Evolutionary conservation across 2,888 invertebrate species (phyloP), one percentile per base, ranked within the genome.

Genomic region (Thecophora atra): DNA sequence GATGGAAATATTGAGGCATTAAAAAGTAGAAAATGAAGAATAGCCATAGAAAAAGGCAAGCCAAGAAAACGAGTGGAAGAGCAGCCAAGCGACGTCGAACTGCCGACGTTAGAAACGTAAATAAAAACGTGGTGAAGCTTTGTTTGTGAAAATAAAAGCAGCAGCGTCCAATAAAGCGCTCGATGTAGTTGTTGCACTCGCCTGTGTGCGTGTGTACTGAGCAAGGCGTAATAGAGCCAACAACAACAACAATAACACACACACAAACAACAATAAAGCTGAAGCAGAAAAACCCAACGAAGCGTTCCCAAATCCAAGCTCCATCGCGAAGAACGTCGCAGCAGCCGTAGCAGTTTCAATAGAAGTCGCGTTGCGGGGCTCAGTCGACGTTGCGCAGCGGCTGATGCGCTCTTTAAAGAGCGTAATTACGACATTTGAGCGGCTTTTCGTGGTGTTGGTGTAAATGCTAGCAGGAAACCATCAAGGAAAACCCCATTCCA

Each of bases 401-500:
- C 30, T 19, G 63, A 5, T 6, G 64, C 26, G 51, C 51, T 21
- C n/a, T n/a, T n/a, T n/a, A n/a, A n/a, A n/a, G n/a, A n/a, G n/a
- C n/a, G n/a, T n/a, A 17, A 17, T 15, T n/a, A 47, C 3, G 11
- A 7, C 58, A 47, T 8, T 24, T 21, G 21, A 47, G 26, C 64
- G 15, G 42, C 7, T 64, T 21, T 64, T 70, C 47, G 28, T 63
- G 42, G 56, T 70, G 19, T 51, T 70, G 11, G n/a, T 70, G 47
- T 63, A 52, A 52, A 62, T 70, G 70, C 37, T 70, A 70, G 70
- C 28, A 70, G 70, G 72, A 72, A 72, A 72, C 54, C 72, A 72
- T 72, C 72, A 72, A 72, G 72, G 72, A 72, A 67, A 72, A 72
- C 67, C 60, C 72, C 58, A 58, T 58, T 58, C 58, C 58, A 58